Percentiles rank a stretch among this genome's conserved stretches.
Conservation (phyloP, 1,140 invertebrate species). For the Aleiodes sp. region DNA sequence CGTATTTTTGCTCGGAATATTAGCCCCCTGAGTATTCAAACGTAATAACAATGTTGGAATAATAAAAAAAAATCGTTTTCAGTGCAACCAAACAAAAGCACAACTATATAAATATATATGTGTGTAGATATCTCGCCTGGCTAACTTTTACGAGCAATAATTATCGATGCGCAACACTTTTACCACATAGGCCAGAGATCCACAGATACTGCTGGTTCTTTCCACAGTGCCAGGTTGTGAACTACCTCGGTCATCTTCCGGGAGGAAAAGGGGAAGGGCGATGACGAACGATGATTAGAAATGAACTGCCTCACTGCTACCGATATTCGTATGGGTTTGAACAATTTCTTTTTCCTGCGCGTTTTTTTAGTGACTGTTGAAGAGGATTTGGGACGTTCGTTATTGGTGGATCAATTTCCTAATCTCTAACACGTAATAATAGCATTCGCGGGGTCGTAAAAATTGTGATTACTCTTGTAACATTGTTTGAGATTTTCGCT, state of each 20-base stretch:
- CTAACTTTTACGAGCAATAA: constrained; percentile 52
- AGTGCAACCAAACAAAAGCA: neutral
- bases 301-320: neutral
- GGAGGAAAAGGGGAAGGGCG: neutral
- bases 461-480: no score
- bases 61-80: neutral
- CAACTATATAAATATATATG: neutral
- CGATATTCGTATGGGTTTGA: neutral
- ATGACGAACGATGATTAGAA: neutral
- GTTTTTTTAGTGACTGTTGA: no score
- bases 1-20: neutral
- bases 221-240: neutral
- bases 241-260: neutral
- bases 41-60: neutral
- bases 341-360: neutral
- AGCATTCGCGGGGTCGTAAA: no score
- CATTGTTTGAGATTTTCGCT: no score
- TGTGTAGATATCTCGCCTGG: constrained; percentile 9
- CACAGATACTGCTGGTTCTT: constrained; percentile 36
- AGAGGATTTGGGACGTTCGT: no score
- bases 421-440: no score
- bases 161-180: constrained; percentile 50
- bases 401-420: no score
- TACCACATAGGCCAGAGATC: neutral
- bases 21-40: neutral